These are phyloP conservation scores for Microtus ochrogaster DNA, from an alignment of 2,113 vertebrate species.

Conservation along the genomic window DNA sequence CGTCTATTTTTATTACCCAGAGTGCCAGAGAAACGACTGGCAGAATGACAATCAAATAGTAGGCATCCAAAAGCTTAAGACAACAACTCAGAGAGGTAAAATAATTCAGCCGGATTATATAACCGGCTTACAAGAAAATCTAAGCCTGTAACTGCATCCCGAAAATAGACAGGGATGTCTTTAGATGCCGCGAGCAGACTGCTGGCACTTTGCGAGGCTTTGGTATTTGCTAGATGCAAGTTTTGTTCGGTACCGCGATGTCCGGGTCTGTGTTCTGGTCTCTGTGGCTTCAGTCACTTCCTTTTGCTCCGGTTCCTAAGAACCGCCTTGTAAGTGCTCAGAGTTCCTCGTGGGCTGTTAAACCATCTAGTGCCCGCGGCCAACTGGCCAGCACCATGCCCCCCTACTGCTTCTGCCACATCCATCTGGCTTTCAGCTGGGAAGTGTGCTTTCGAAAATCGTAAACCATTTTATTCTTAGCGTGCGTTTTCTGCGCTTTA, in stretches of 20 bases:
- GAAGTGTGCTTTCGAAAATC: constrained; percentile 2
- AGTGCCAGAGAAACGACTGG: constrained; percentile 26
- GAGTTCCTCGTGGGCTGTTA: background rate
- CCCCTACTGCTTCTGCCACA: background rate
- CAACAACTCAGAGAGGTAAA: background rate
- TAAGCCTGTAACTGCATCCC: background rate
- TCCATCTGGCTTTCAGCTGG: constrained; percentile 36
- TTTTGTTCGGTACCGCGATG: background rate
- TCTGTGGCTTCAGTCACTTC: background rate
- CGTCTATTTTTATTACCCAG: constrained; percentile 35
- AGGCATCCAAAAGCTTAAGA: constrained; percentile 14
- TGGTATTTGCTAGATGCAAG: background rate
- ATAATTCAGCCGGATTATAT: constrained; percentile 15
- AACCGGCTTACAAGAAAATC: constrained; percentile 15
- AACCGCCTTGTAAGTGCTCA: background rate
- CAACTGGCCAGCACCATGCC: background rate
- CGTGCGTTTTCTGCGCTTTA: background rate
- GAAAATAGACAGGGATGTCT: background rate
- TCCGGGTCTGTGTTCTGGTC: background rate
- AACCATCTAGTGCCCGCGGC: background rate
- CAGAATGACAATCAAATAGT: background rate
- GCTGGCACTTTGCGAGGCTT: background rate
- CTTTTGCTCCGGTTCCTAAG: background rate
- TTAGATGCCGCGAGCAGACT: background rate
- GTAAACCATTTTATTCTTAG: constrained; percentile 31